Evolutionary conservation across 2,113 vertebrate genomes (phyloP), one percentile per base, ranked within the genome.

Genomic region (Pachyramphus minor): DNA sequence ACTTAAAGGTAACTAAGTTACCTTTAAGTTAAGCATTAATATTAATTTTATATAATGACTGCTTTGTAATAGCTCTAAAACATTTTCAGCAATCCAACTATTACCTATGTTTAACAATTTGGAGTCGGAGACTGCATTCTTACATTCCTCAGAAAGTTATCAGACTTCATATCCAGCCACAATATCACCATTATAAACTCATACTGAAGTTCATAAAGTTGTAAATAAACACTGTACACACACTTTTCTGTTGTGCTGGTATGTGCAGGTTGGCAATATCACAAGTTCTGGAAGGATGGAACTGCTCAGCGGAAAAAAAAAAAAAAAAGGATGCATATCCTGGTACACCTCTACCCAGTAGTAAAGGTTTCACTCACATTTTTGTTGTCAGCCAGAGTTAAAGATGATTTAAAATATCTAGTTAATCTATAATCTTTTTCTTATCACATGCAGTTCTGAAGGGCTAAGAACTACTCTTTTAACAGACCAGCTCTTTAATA

Each of bases 371-470:
- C 86, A 90, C 30, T 80, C 39, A 59, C 21, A 71, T 75, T 77
- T 88, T 55, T 52, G 22, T 59, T 77, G 35, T 17, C 49, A 64
- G 47, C 28, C 72, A 87, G 75, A 63, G 56, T 69, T 81, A 93
- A 90, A 52, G 69, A 44, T 72, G 33, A 74, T 11, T 67, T 67
- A 33, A 90, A 95, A 77, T 78, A 80, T 19, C 74, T 71, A 71
- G 95, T 95, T 97, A 96, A 96, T 60, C 74, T 91, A 35, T 90
- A 88, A 96, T 45, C 79, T 68, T 83, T 68, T 86, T 56, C 75
- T 84, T 84, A 89, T 68, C 96, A 94, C 79, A 64, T 62, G 83
- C 64, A 78, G 66, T 53, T 89, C 64, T 33, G n/a, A 92, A 94
- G 56, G 44, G 47, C 62, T 60, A 88, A 80, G 82, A 93, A 62